Conservation (phyloP, 1,140 invertebrate species). For the Harlomillsia oculata region DNA sequence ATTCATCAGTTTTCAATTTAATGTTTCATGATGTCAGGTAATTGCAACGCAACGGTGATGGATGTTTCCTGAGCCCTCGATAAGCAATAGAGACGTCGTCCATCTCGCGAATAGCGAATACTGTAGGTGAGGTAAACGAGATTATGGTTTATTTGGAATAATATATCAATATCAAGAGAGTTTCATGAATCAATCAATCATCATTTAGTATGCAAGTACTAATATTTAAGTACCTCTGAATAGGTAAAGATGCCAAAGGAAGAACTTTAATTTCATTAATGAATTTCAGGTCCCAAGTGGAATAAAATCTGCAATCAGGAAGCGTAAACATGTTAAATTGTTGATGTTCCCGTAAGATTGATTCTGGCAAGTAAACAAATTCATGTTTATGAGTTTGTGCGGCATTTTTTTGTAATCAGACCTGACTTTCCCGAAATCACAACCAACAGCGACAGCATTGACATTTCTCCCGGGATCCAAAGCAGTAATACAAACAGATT, state of each 20-base stretch:
- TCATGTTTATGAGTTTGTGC: neutral
- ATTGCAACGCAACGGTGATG: conserved; percentile 28
- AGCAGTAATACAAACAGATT: conserved; percentile 29
- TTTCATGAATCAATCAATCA: too few relatives aligned
- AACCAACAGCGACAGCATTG: conserved; percentile 30
- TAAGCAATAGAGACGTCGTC: conserved; percentile 28
- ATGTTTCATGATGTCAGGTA: conserved; percentile 2
- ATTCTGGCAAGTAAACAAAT: neutral
- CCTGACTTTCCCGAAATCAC: conserved; percentile 30
- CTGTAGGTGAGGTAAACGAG: conserved; percentile 5
- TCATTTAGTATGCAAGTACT: too few relatives aligned
- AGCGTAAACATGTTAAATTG: neutral
- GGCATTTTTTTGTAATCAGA: too few relatives aligned
- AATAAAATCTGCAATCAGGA: conserved; percentile 28
- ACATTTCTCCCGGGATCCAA: conserved; percentile 34
- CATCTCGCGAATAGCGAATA: conserved; percentile 30
- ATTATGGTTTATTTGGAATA: too few relatives aligned
- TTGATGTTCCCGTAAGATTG: neutral
- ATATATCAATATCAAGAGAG: too few relatives aligned
- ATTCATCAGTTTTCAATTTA: too few relatives aligned
- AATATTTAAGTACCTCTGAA: conserved; percentile 28
- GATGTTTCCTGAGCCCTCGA: conserved; percentile 11
- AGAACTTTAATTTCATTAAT: conserved; percentile 31
- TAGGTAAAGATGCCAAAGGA: conserved; percentile 17
- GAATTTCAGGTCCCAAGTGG: conserved; percentile 31